A percentile compares a stretch with the other conserved stretches of the same genome.
These are phyloP conservation scores for Tridacna crocea DNA, from an alignment of 2,888 invertebrate species.

Conservation along the genomic window DNA sequence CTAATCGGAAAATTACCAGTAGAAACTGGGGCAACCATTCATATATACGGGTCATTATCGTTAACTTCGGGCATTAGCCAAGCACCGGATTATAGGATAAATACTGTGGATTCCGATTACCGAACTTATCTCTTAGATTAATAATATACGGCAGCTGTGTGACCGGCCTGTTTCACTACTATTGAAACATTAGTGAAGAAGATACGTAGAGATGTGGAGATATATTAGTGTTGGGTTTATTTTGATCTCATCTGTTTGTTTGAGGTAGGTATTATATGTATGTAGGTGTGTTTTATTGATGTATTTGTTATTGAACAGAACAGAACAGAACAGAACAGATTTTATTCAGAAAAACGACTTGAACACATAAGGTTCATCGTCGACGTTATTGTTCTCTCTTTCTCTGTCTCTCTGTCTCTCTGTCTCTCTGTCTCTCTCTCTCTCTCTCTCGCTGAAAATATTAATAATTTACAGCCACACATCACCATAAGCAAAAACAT, in stretches of 20 bases:
- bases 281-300: not conserved
- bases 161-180: not conserved
- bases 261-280: not conserved
- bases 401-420: no score
- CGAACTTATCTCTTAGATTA: not conserved
- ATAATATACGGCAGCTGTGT: conserved; percentile 5
- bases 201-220: not conserved
- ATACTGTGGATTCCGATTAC: not conserved
- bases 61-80: not conserved
- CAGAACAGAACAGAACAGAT: no score
- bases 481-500: no score
- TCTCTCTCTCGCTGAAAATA: no score
- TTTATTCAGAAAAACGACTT: no score
- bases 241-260: not conserved
- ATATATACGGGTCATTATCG: not conserved
- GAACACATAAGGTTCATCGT: no score
- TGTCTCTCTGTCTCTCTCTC: no score
- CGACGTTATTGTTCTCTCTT: no score
- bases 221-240: not conserved
- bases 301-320: no score
- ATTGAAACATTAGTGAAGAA: not conserved
- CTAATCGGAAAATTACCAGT: no score
- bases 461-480: no score
- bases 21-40: not conserved
- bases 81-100: not conserved